A percentile compares a stretch with the other conserved stretches of the same genome.
phyloP scores from a whole-genome alignment of 64 coral and sea anemone species.

The Acropora yongei region DNA sequence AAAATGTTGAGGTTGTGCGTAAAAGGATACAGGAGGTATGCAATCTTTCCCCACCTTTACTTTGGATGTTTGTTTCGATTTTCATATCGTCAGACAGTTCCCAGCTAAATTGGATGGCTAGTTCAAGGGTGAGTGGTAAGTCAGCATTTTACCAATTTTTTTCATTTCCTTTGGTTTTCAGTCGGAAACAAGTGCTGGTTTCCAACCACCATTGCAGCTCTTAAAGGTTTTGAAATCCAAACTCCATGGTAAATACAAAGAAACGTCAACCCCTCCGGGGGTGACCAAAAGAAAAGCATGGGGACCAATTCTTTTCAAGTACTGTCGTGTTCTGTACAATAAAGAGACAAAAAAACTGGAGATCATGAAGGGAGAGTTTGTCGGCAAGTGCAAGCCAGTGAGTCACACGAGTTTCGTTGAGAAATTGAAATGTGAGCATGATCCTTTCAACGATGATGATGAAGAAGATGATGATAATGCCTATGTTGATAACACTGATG shows the following conservation, averaged over 20 bases:
- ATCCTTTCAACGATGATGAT: no score
- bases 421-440: no score
- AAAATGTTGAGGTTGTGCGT: neutral
- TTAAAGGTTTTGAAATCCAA: neutral
- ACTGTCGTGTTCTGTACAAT: neutral
- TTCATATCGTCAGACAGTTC: no score
- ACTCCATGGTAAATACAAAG: neutral
- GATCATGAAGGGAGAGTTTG: neutral
- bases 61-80: neutral
- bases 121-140: no score
- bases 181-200: no score
- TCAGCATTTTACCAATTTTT: no score
- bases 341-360: neutral
- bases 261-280: neutral
- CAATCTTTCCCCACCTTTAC: neutral
- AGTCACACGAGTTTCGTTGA: no score
- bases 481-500: no score
- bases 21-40: neutral
- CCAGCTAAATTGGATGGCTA: no score
- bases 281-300: neutral
- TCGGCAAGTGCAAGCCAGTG: neutral
- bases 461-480: no score
- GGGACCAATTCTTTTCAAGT: constrained; percentile 10
- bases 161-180: no score
- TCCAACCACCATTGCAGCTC: no score